Percentiles rank a stretch among this genome's conserved stretches.
These are phyloP conservation scores for Cebus imitator DNA, from an alignment of 2,113 vertebrate species.

Conservation along the genomic window DNA sequence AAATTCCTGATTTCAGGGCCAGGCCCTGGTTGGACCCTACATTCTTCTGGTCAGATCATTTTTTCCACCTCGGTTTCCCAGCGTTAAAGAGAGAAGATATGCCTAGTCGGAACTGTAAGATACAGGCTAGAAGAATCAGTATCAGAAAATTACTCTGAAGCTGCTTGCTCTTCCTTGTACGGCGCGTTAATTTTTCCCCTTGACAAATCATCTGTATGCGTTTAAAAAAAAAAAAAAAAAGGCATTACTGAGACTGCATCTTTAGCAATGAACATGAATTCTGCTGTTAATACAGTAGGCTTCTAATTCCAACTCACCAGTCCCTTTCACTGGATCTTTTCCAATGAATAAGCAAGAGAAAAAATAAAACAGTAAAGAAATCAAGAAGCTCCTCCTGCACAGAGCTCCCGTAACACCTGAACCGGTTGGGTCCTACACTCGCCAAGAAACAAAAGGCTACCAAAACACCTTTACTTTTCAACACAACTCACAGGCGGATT, in stretches of 20 bases:
- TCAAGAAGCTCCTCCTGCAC: background rate
- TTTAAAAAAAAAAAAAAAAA: background rate
- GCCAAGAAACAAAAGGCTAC: slow-evolving; percentile 34
- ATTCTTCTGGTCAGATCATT: background rate
- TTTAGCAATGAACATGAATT: background rate
- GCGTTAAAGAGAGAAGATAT: background rate
- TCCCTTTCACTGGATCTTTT: background rate
- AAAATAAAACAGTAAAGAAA: background rate
- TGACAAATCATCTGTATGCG: background rate
- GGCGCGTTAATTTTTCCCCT: background rate
- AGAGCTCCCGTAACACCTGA: background rate
- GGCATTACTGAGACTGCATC: background rate
- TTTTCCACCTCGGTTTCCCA: background rate
- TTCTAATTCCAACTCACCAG: slow-evolving; percentile 7
- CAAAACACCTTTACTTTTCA: background rate
- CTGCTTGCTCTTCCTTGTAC: background rate
- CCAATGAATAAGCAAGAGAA: background rate
- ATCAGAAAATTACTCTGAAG: slow-evolving; percentile 4
- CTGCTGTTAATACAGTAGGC: background rate
- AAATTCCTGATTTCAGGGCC: background rate
- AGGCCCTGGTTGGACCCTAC: background rate
- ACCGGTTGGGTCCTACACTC: background rate
- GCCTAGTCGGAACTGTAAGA: background rate
- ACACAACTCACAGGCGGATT: background rate
- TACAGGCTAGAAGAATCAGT: background rate